A percentile compares a stretch with the other conserved stretches of the same genome.
Evolutionary conservation across 2,113 vertebrate species (phyloP).

Genomic region (Oryzias celebensis): DNA sequence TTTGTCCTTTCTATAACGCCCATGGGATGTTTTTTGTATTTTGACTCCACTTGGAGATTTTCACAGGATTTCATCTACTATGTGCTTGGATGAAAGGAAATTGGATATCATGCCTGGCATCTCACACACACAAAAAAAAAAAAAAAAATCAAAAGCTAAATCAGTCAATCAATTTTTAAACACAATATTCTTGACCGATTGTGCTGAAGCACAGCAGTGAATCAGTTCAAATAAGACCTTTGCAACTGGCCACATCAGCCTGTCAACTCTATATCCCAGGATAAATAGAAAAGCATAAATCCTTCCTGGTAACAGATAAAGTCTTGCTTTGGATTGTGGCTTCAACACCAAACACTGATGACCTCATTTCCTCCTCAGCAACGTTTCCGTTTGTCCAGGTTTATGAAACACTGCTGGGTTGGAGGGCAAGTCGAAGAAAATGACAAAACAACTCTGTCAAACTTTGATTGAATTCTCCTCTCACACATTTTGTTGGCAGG

Average conservation of each 20-base stretch:
- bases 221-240: background rate
- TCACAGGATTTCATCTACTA: conserved; percentile 10
- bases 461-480: conserved; percentile 61
- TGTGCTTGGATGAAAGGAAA: conserved; percentile 10
- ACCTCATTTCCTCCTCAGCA: conserved; percentile 51
- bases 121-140: background rate
- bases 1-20: conserved; percentile 22
- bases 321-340: conserved; percentile 26
- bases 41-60: conserved; percentile 14
- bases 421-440: conserved; percentile 52
- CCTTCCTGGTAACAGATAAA: conserved; percentile 8
- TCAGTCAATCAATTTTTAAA: background rate
- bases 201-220: background rate
- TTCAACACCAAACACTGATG: conserved; percentile 45
- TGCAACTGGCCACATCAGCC: background rate
- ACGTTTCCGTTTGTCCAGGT: conserved; percentile 26
- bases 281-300: background rate
- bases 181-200: background rate
- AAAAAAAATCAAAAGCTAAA: background rate
- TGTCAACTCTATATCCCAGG: conserved; percentile 3
- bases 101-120: conserved; percentile 9
- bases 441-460: conserved; percentile 51
- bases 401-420: conserved; percentile 65
- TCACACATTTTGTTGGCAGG: conserved; percentile 46
- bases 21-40: conserved; percentile 15